These are phyloP conservation scores for Syngnathus rostellatus DNA, from an alignment of 2,797 vertebrate genomes.

Conservation along the genomic window DNA sequence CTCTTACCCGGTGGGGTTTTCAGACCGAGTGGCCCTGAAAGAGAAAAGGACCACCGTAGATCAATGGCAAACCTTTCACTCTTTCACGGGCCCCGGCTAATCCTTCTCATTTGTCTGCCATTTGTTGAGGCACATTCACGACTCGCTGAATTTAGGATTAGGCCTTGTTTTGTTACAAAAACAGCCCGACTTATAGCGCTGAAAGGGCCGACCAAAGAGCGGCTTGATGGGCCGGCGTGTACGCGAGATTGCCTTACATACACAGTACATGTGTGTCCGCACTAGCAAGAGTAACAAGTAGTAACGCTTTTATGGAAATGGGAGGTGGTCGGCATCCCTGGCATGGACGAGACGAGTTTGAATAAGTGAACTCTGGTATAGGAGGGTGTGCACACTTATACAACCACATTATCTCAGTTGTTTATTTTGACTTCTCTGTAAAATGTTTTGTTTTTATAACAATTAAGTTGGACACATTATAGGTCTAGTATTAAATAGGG, in stretches of 20 bases:
- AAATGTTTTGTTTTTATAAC: too few species aligned
- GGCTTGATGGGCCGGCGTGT: slow-evolving; percentile 41
- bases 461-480: too few species aligned
- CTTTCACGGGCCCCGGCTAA: slow-evolving; percentile 68
- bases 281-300: background rate
- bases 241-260: slow-evolving; percentile 39
- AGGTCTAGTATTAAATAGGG: too few species aligned
- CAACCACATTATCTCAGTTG: too few species aligned
- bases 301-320: background rate
- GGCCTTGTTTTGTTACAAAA: slow-evolving; percentile 76
- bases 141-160: slow-evolving; percentile 75
- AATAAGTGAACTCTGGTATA: too few species aligned
- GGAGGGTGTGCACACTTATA: too few species aligned
- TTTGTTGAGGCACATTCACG: slow-evolving; percentile 74
- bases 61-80: slow-evolving; percentile 72
- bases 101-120: slow-evolving; percentile 74
- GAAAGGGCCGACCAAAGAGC: slow-evolving; percentile 60
- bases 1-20: slow-evolving; percentile 70
- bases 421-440: too few species aligned
- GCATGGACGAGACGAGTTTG: background rate
- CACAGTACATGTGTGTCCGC: background rate
- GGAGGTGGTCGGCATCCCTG: background rate
- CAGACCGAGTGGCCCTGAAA: slow-evolving; percentile 71
- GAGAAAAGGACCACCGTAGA: slow-evolving; percentile 72
- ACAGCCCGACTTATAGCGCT: slow-evolving; percentile 68